These are phyloP conservation scores for Procapra przewalskii DNA, from an alignment of 2,113 vertebrate species.

Conservation along the genomic window DNA sequence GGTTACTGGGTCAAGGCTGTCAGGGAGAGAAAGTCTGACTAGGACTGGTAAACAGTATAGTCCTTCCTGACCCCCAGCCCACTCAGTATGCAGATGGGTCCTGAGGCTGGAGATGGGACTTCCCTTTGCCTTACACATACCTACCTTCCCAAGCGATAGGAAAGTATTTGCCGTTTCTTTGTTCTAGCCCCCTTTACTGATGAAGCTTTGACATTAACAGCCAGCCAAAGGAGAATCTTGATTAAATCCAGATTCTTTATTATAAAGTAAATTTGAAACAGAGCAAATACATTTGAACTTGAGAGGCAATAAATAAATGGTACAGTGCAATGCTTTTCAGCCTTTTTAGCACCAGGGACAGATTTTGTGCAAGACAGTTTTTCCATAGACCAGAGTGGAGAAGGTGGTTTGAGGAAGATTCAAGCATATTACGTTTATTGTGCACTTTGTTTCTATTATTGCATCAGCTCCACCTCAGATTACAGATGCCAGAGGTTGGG, in stretches of 20 bases:
- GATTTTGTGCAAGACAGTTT: neutral
- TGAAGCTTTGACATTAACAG: neutral
- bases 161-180: neutral
- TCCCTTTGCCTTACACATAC: neutral
- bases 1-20: neutral
- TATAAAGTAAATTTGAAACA: slow-evolving; percentile 1
- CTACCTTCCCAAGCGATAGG: neutral
- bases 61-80: no score
- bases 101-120: neutral
- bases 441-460: neutral
- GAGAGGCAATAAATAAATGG: neutral
- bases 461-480: neutral
- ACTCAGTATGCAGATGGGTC: neutral
- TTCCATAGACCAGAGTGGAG: neutral
- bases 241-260: neutral
- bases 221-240: neutral
- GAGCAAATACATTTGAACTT: neutral
- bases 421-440: neutral
- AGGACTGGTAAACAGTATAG: neutral
- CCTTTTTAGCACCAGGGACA: neutral
- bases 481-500: neutral
- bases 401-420: neutral
- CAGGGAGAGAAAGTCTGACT: neutral
- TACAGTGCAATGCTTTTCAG: neutral
- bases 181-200: slow-evolving; percentile 3